Conservation (phyloP, 2,888 invertebrate species). For the Heliconius erato region DNA sequence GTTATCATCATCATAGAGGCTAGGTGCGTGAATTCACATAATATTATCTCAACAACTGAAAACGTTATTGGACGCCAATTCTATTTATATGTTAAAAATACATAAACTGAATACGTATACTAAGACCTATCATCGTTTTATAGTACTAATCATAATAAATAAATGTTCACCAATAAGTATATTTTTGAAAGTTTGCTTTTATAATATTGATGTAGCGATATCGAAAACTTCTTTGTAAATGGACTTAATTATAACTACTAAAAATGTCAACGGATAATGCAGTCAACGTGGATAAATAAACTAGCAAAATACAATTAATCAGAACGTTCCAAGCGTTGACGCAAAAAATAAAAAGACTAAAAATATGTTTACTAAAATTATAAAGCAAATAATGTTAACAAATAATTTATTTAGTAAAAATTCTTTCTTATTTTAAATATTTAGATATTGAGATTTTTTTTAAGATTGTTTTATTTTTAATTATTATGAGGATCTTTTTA, state of each 20-base stretch:
- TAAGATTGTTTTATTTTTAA: no score
- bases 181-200: not conserved
- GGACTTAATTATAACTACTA: not conserved
- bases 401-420: no score
- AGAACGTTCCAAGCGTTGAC: no score
- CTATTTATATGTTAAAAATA: constrained; percentile 18
- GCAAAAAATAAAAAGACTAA: no score
- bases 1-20: not conserved
- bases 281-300: no score
- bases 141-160: constrained; percentile 8
- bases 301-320: no score
- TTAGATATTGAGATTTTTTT: no score
- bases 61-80: constrained; percentile 7
- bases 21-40: not conserved
- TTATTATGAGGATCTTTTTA: no score
- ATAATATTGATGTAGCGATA: not conserved
- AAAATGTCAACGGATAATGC: no score
- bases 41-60: not conserved
- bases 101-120: constrained; percentile 10
- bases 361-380: no score
- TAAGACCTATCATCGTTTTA: not conserved
- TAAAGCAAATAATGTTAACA: no score
- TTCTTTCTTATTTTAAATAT: no score
- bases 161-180: not conserved
- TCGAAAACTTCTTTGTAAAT: not conserved